A percentile compares a stretch with the other conserved stretches of the same genome.
These are phyloP conservation scores for Drosophila limbata DNA, from an alignment of 2,888 invertebrate genomes.

Conservation along the genomic window DNA sequence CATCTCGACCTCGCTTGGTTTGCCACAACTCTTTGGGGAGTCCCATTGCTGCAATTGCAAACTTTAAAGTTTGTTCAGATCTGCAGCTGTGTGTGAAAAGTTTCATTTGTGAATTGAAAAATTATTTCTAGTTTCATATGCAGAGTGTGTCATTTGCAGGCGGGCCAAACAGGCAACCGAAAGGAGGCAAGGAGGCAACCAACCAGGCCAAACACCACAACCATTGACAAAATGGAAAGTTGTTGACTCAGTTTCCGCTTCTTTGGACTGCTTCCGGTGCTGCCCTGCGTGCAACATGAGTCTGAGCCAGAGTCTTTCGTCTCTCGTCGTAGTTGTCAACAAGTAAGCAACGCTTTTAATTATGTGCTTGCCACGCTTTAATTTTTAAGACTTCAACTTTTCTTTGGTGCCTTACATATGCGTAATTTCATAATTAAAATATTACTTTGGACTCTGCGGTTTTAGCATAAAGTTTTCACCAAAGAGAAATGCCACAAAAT, in stretches of 20 bases:
- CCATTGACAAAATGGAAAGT: constrained; percentile 79
- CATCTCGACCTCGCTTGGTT: constrained; percentile 34
- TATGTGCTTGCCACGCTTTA: constrained; percentile 48
- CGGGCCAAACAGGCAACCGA: constrained; percentile 24
- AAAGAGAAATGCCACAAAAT: neutral
- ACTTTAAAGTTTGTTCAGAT: constrained; percentile 68
- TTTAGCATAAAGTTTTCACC: neutral
- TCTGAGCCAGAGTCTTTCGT: constrained; percentile 5
- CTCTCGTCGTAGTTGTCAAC: constrained; percentile 20
- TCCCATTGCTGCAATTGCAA: constrained; percentile 58
- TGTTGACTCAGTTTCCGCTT: constrained; percentile 74
- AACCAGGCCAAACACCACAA: constrained; percentile 39
- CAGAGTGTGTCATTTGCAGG: constrained; percentile 72
- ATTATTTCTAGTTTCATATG: constrained; percentile 74
- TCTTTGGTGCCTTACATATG: neutral
- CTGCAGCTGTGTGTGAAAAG: constrained; percentile 65
- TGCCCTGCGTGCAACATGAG: constrained; percentile 19
- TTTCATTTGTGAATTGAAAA: constrained; percentile 80
- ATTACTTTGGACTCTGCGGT: neutral
- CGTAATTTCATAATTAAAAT: constrained; percentile 20
- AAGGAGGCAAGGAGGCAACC: constrained; percentile 24
- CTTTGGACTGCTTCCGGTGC: constrained; percentile 46
- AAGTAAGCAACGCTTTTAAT: constrained; percentile 58
- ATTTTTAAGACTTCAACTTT: constrained; percentile 11
- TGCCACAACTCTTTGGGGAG: constrained; percentile 66